Base-by-base conservation (phyloP, 1,140 invertebrate genomes). In the Hyles euphorbiae region DNA sequence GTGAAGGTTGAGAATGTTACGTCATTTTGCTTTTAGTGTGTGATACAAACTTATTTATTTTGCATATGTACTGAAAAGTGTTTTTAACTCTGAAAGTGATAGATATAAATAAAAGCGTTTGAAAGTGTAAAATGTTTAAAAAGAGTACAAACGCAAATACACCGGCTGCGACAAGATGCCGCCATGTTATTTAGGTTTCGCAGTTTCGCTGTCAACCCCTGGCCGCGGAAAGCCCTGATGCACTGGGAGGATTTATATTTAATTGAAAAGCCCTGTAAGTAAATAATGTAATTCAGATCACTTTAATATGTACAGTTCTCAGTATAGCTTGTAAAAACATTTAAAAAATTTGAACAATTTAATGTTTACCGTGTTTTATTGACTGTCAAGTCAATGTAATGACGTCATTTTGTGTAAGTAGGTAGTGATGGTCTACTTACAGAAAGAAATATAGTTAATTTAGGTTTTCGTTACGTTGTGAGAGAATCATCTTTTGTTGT, bases 1-100 rank as follows among this genome's bases (percentile, higher is more conserved):
- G 85, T 88, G 85, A 88, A 88, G 85, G 85, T 86, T 88, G 82
- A 88, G 85, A 86, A 82, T 88, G 85, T 88, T 88, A 88, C 85
- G 85, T 88, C 85, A 86, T 85, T 87, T 86, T 77, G 75, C 70
- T 72, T 79, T 69, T 78, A 79, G 76, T 84, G 81, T 79, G 76
- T 86, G 80, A 79, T 84, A 81, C 73, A 74, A 76, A 83, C 73
- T 74, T 72, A 81, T 67, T 76, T 81, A 77, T 79, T 81, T 78
- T 78, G 63, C 56, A 68, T 76, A 56, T 59, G 61, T 67, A 70
- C 58, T 74, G 65, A 60, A 61, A 67, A 72, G 74, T 83, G 75
- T 63, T 74, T 77, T 78, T 74, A 55, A 61, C 53, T 34, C 45
- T 61, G 60, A 63, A 72, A 83, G 72, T 78, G 70, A 65, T 67